Base-by-base conservation (phyloP, 2,888 invertebrate species). In the Carabus problematicus region DNA sequence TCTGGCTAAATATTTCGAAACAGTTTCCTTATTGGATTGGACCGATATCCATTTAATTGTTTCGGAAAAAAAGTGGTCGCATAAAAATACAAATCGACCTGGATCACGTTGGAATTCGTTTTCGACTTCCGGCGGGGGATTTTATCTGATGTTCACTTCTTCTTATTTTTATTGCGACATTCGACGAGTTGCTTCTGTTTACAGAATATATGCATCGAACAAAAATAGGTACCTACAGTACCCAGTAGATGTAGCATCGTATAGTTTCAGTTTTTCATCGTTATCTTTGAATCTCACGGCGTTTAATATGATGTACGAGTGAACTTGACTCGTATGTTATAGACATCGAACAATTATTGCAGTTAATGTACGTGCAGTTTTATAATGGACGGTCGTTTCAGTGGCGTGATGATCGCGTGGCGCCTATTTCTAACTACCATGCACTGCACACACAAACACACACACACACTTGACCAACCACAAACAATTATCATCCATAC, bases 281-380 rank as follows among this genome's bases (percentile, higher is more conserved):
- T 29, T 29, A 29, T n/a, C n/a, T n/a, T n/a, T 29, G 29, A 29
- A 29, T 29, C 29, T 29, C 29, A 29, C 29, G 29, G 29, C 29
- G 29, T 29, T 29, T 29, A 29, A 29, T 29, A 29, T 29, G 29
- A 29, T 3, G 3, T 29, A 29, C 29, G 29, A 29, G 29, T 29
- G 29, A 29, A 3, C 29, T 29, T 29, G 29, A 2, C 29, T 49
- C 49, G 29, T 40, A 19, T 47, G 61, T 60, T 60, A 41, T 42
- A 42, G 16, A 60, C 47, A 29, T 54, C 7, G 41, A 67, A 71
- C 70, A 71, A 70, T 70, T 70, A 71, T 70, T 67, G 45, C 62
- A 70, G 70, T 67, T 71, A 71, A 70, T 71, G 71, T 66, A 58
- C 54, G 58, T 70, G 66, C 67, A 71, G 54, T 71, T 71, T 71